Percentiles rank a stretch among this genome's conserved stretches.
These are phyloP conservation scores for Beroe ovata DNA, from an alignment of 37 sponge, comb jelly and placozoan species.

Conservation along the genomic window DNA sequence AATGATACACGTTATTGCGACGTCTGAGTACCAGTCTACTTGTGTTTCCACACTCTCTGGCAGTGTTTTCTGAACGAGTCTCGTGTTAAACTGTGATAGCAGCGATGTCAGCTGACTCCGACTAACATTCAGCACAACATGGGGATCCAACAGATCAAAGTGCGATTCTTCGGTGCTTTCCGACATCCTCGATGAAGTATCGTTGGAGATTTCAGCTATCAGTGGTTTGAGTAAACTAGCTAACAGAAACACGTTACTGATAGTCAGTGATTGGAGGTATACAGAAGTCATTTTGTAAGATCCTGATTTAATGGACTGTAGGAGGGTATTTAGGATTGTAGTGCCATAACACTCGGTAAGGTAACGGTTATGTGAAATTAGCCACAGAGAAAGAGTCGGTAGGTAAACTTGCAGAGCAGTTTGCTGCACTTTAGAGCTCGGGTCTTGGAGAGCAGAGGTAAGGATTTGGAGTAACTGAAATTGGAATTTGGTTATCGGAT, in stretches of 20 bases:
- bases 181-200: background rate
- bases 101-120: background rate
- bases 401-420: slow-evolving; percentile 45
- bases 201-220: background rate
- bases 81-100: slow-evolving; percentile 12
- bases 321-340: background rate
- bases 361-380: slow-evolving; percentile 5
- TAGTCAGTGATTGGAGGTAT: slow-evolving; percentile 54
- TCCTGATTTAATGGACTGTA: background rate
- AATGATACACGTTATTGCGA: background rate
- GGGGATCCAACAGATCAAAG: slow-evolving; percentile 26
- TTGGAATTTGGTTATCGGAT: background rate
- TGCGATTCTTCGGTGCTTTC: slow-evolving; percentile 9
- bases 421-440: slow-evolving; percentile 42
- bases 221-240: background rate
- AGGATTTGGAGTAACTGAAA: slow-evolving; percentile 40
- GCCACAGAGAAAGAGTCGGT: slow-evolving; percentile 26
- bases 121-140: slow-evolving; percentile 25
- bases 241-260: slow-evolving; percentile 34
- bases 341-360: background rate
- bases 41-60: background rate
- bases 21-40: background rate
- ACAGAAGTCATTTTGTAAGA: background rate
- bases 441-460: background rate
- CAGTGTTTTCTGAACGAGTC: slow-evolving; percentile 5